Conservation (phyloP, 1,140 invertebrate genomes). For the Zaprionus capensis region DNA sequence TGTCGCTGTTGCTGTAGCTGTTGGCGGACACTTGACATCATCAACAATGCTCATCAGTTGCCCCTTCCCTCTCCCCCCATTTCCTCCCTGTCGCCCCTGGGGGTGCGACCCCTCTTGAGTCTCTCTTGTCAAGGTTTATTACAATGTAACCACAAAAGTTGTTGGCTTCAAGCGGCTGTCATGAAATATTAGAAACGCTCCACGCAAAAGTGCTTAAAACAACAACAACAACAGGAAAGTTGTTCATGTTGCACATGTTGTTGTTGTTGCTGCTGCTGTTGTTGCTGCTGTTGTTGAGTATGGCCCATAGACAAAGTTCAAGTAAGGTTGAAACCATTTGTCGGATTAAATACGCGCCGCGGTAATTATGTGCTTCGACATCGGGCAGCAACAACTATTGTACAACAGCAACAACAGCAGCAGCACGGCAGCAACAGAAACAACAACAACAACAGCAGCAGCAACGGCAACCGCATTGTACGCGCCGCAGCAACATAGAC, state of each 20-base stretch:
- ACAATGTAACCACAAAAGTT: conserved; percentile 75
- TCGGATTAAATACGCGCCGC: conserved; percentile 81
- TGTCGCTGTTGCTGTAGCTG: conserved; percentile 35
- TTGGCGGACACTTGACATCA: conserved; percentile 68
- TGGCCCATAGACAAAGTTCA: conserved; percentile 77
- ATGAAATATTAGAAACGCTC: conserved; percentile 77
- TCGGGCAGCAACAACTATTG: conserved; percentile 11
- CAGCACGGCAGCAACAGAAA: background rate
- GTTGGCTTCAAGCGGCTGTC: conserved; percentile 71
- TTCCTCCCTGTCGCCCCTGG: conserved; percentile 16
- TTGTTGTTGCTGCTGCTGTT: conserved; percentile 31
- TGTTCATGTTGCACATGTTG: conserved; percentile 50
- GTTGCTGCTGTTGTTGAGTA: conserved; percentile 46
- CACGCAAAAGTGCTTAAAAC: conserved; percentile 52
- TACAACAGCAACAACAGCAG: conserved; percentile 43
- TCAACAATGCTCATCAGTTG: conserved; percentile 52
- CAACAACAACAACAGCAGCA: conserved; percentile 7
- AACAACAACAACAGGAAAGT: conserved; percentile 54
- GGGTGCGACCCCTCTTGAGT: conserved; percentile 34
- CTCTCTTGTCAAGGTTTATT: conserved; percentile 79
- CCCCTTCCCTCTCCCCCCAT: background rate
- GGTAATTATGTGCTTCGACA: conserved; percentile 79
- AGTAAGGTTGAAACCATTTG: conserved; percentile 82
- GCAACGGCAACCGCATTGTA: conserved; percentile 33
- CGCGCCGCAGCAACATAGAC: conserved; percentile 55